Conservation (phyloP, 2,797 vertebrate genomes). For the Apogon hyalosoma region DNA sequence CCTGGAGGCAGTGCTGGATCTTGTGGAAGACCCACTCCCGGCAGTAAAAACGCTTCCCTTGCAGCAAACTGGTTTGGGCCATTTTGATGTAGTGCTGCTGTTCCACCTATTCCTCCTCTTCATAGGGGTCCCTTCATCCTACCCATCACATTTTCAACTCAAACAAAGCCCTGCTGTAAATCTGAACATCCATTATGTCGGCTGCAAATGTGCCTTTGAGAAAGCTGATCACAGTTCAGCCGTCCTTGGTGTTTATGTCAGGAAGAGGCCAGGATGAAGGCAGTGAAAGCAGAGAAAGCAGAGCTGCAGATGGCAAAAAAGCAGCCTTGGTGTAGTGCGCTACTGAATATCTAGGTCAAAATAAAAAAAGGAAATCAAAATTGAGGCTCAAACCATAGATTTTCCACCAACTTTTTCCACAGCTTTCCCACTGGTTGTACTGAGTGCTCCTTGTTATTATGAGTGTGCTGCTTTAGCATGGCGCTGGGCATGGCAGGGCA, state of each 20-base stretch:
- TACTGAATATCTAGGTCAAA: conserved; percentile 74
- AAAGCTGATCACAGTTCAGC: conserved; percentile 41
- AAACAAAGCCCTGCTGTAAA: conserved; percentile 47
- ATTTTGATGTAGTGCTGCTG: conserved; percentile 79
- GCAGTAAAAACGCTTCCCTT: conserved; percentile 98
- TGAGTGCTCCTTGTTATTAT: conserved; percentile 70
- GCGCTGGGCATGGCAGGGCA: conserved; percentile 70
- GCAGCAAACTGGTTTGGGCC: conserved; percentile 97
- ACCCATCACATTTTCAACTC: conserved; percentile 68
- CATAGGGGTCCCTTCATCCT: conserved; percentile 73
- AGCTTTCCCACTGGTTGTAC: conserved; percentile 73
- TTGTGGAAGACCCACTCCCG: conserved; percentile 99
- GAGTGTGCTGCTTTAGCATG: conserved; percentile 72
- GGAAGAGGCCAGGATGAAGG: conserved; percentile 16
- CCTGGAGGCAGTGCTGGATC: conserved; percentile 98
- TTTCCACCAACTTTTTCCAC: conserved; percentile 87
- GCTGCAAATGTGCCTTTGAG: conserved; percentile 39
- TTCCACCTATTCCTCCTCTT: conserved; percentile 67
- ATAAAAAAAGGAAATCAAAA: conserved; percentile 56
- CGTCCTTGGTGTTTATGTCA: conserved; percentile 28
- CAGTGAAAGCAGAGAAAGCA: conserved; percentile 22
- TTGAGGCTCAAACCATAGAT: conserved; percentile 64
- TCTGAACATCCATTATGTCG: conserved; percentile 67
- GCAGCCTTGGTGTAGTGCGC: conserved; percentile 33
- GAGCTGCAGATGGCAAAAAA: conserved; percentile 52